Evolutionary conservation across 2,888 invertebrate species (phyloP).

Genomic region (Drosophila fungiperda): DNA sequence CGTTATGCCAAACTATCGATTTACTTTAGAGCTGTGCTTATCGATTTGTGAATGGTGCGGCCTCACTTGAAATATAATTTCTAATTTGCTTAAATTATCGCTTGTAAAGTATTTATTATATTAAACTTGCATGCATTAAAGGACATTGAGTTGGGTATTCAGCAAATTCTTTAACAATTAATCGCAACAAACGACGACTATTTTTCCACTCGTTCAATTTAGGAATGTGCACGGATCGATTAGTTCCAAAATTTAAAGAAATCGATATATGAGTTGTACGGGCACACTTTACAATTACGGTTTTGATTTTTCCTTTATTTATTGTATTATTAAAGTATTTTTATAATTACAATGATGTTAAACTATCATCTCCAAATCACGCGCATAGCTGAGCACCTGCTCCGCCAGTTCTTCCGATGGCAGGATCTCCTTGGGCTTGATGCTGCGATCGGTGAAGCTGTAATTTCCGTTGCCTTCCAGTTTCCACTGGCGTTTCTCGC

Average conservation of each 20-base stretch:
- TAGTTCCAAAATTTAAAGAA: background rate
- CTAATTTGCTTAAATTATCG: too few relatives aligned
- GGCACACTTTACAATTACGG: background rate
- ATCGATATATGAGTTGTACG: background rate
- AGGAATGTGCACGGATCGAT: background rate
- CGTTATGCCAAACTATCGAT: constrained; percentile 8
- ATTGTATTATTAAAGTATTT: constrained; percentile 22
- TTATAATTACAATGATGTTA: constrained; percentile 85
- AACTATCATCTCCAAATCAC: constrained; percentile 99
- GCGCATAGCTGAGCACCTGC: constrained; percentile 98
- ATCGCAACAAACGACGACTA: background rate
- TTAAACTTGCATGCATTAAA: background rate
- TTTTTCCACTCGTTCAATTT: too few relatives aligned
- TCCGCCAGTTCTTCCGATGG: constrained; percentile 96
- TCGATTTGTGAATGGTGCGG: too few relatives aligned
- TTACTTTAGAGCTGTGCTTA: background rate
- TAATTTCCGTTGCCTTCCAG: constrained; percentile 92
- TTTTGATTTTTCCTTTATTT: constrained; percentile 3
- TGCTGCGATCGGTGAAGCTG: constrained; percentile 91
- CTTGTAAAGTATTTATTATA: too few relatives aligned
- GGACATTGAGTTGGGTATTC: background rate
- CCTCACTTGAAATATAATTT: too few relatives aligned
- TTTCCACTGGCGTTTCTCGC: constrained; percentile 94
- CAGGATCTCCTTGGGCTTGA: constrained; percentile 91
- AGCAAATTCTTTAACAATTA: background rate